A percentile compares a stretch with the other conserved stretches of the same genome.
phyloP scores from a whole-genome alignment of 2,797 vertebrate species.

The Trachops cirrhosus region DNA sequence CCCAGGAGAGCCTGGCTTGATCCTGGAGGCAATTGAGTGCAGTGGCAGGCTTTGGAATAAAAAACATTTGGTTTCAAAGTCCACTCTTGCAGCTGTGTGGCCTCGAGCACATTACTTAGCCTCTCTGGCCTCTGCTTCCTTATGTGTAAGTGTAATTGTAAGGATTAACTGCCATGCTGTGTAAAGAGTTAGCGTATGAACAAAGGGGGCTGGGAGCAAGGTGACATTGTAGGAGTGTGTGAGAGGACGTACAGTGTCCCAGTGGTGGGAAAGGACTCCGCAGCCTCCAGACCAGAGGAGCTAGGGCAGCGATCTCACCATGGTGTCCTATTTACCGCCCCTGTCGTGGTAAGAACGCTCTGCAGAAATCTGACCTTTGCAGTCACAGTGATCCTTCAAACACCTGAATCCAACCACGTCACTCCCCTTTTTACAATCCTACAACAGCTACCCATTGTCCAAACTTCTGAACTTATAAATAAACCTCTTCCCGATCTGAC shows the following conservation, averaged over 20 bases:
- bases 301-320: not conserved
- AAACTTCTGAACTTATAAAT: not conserved
- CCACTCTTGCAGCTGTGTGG: not conserved
- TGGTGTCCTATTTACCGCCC: not conserved
- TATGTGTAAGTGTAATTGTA: not conserved
- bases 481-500: not conserved
- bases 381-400: not conserved
- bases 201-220: not conserved
- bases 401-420: not conserved
- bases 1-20: not conserved
- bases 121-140: not conserved
- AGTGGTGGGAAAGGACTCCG: not conserved
- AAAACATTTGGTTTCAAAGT: not conserved
- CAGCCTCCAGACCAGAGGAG: not conserved
- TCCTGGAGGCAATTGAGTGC: not conserved
- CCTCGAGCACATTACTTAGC: not conserved
- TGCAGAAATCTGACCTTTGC: not conserved
- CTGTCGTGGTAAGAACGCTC: not conserved
- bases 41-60: not conserved
- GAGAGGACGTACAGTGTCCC: not conserved
- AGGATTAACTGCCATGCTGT: not conserved
- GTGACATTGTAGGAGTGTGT: not conserved
- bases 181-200: not conserved
- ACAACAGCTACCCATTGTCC: not conserved
- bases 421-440: not conserved